A percentile compares a stretch with the other conserved stretches of the same genome.
Evolutionary conservation across 2,888 invertebrate species (phyloP).

Genomic region (Drosophila basisetae): DNA sequence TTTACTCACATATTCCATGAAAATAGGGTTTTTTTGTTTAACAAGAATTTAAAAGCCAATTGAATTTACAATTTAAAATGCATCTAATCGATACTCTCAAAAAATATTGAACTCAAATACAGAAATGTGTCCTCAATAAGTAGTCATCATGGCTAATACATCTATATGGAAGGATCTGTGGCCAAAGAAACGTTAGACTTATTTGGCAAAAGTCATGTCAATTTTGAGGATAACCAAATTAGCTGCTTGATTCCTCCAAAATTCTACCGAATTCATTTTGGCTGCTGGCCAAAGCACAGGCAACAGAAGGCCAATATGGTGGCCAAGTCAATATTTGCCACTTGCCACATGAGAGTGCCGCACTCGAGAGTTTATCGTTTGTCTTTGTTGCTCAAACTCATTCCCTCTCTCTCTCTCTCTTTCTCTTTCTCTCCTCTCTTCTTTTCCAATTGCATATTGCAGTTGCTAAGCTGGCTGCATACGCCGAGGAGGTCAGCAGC

Average conservation of each 20-base stretch:
- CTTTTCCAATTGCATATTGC: constrained; percentile 39
- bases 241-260: constrained; percentile 3
- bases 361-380: constrained; percentile 37
- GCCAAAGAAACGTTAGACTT: neutral
- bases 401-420: neutral
- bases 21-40: neutral
- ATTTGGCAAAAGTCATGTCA: constrained; percentile 6
- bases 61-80: neutral
- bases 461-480: constrained; percentile 82
- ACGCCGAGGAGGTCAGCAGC: constrained; percentile 74
- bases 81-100: neutral
- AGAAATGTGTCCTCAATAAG: constrained; percentile 3
- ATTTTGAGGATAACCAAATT: neutral
- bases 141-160: neutral
- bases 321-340: constrained; percentile 42
- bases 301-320: constrained; percentile 3
- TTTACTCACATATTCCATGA: neutral
- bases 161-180: neutral
- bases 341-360: constrained; percentile 28
- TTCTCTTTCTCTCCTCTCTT: neutral
- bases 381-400: constrained; percentile 16
- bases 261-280: constrained; percentile 12
- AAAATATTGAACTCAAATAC: neutral
- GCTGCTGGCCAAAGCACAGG: constrained; percentile 33
- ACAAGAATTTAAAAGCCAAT: neutral